Evolutionary conservation across 1,140 invertebrate genomes (phyloP).

Genomic region (Heliconius congener): DNA sequence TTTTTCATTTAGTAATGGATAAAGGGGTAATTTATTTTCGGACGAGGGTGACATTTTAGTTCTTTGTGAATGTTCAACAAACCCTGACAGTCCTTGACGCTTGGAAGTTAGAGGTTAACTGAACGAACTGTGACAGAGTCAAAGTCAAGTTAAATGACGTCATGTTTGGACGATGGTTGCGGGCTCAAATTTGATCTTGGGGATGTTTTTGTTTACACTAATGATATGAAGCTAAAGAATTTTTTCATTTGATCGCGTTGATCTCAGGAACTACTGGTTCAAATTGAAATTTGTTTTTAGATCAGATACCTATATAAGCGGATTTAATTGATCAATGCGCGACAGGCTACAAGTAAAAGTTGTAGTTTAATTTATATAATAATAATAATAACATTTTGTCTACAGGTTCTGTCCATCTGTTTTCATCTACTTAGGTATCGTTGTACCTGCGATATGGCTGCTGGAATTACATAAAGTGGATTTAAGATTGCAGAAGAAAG

Average conservation of each 20-base stretch:
- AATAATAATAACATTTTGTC: slow-evolving; percentile 27
- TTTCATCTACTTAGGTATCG: slow-evolving; percentile 90
- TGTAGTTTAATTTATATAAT: not conserved
- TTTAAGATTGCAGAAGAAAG: slow-evolving; percentile 80
- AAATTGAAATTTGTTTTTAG: no score
- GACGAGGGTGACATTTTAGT: slow-evolving; percentile 30
- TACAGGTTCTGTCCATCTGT: slow-evolving; percentile 93
- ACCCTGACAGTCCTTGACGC: slow-evolving; percentile 24
- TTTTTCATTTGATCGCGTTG: not conserved
- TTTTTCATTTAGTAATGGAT: not conserved
- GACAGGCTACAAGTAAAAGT: no score
- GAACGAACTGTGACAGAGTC: not conserved
- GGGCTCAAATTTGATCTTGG: no score
- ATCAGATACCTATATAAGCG: no score
- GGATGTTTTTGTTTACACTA: no score
- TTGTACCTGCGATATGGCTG: slow-evolving; percentile 93
- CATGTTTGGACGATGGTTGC: not conserved
- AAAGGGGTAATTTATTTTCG: not conserved
- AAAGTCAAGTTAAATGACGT: not conserved
- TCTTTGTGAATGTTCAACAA: slow-evolving; percentile 32
- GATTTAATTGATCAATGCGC: not conserved
- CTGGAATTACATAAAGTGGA: slow-evolving; percentile 92
- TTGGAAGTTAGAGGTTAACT: slow-evolving; percentile 11
- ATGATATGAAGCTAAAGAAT: not conserved
- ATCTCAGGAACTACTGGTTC: not conserved